Conservation (phyloP, 2,888 invertebrate species). For the Drosophila anomalata region DNA sequence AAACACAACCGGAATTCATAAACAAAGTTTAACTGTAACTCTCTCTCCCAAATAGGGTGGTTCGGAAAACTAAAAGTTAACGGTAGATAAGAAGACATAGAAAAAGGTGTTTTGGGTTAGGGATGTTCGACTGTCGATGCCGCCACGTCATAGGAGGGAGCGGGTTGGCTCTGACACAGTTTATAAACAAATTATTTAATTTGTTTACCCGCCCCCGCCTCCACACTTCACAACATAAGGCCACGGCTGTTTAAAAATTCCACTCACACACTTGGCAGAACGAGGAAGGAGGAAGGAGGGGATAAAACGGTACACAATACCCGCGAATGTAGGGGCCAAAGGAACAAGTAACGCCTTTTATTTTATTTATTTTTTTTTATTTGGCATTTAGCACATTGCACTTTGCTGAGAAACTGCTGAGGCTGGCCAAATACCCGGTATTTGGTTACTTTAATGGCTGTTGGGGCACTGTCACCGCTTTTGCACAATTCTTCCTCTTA, state of each 20-base stretch:
- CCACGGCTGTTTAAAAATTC: conserved; percentile 51
- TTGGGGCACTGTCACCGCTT: conserved; percentile 29
- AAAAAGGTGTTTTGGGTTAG: neutral
- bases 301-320: conserved; percentile 11
- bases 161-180: conserved; percentile 45
- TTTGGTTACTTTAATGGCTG: conserved; percentile 1
- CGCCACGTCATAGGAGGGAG: conserved; percentile 27
- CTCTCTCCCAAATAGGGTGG: neutral
- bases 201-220: conserved; percentile 57
- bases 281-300: neutral
- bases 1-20: too few species aligned
- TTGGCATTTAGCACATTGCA: conserved; percentile 29
- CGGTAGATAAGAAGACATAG: neutral
- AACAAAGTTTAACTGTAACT: too few species aligned
- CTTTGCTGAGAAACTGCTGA: conserved; percentile 31
- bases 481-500: conserved; percentile 27
- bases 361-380: neutral
- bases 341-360: conserved; percentile 17
- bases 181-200: conserved; percentile 73
- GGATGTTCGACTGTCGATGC: conserved; percentile 18
- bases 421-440: conserved; percentile 24
- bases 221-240: conserved; percentile 50
- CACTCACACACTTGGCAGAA: conserved; percentile 15
- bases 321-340: conserved; percentile 19
- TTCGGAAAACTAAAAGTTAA: neutral